Evolutionary conservation across 1,140 invertebrate species (phyloP), one percentile per base, ranked within the genome.

Genomic region (Brachionus koreanus): DNA sequence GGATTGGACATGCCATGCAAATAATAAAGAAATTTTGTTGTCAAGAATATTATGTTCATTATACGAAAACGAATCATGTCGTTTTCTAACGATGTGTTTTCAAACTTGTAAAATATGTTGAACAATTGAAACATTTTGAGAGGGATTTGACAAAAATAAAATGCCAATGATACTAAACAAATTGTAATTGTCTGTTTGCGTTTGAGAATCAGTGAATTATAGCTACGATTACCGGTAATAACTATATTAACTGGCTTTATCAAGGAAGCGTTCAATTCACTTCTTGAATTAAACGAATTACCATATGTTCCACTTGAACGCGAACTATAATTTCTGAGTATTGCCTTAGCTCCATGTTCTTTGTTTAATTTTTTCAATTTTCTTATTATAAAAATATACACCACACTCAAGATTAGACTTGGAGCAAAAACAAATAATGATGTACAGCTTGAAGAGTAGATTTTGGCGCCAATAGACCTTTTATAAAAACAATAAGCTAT

Each of bases 21-120:
- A 74, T 25, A 74, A 37, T 85, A 84, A 52, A 85, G 65, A 42
- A 85, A 77, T 29, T 74, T 74, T 29, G 69, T 49, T 3, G 69
- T 74, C 69, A 74, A 74, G 10, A 74, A 74, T 13, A 74, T 43
- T 4, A 74, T 46, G 46, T 74, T 46, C 69, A 74, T 46, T 25
- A 74, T 12, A 6, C 42, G n/a, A 23, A 74, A 74, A 16, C 42
- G 37, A 10, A 74, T 12, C 39, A 74, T 10, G 25, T 74, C 69
- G 23, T 46, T 74, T 46, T 74, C 69, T 12, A 16, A 12, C 9
- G 69, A 25, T 43, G 23, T 46, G 23, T 10, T 74, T 19, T 74
- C 42, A 33, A 74, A 37, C 16, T 57, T 46, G 19, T 74, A 46
- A 46, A 74, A 74, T 43, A 74, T 25, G 29, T 74, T 74, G 19